phyloP scores from a whole-genome alignment of 2,113 vertebrate species.

The Dasypus novemcinctus region DNA sequence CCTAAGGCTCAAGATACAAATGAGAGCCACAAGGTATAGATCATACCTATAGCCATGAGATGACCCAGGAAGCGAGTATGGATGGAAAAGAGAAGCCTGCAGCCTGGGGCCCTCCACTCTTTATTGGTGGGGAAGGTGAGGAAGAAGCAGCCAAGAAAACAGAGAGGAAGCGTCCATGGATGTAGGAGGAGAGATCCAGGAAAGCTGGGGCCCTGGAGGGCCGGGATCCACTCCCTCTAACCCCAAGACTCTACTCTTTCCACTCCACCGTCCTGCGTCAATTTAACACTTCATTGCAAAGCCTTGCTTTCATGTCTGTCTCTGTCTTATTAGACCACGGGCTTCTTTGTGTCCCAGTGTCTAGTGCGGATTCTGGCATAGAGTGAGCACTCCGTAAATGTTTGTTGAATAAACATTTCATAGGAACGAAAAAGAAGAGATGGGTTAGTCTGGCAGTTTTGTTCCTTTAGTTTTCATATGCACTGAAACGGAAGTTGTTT shows the following conservation, averaged over 20 bases:
- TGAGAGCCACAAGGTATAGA: neutral
- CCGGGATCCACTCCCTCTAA: neutral
- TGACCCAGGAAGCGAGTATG: neutral
- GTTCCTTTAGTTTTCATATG: neutral
- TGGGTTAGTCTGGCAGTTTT: neutral
- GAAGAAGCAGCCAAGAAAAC: neutral
- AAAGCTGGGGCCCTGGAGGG: neutral
- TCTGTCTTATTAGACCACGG: neutral
- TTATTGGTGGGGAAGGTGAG: neutral
- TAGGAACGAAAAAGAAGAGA: neutral
- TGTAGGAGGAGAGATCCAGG: neutral
- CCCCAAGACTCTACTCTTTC: neutral
- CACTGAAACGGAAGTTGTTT: neutral
- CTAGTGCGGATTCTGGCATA: slow-evolving; percentile 3
- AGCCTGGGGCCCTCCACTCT: neutral
- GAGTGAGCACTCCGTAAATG: neutral
- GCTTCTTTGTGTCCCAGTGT: neutral
- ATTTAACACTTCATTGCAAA: neutral
- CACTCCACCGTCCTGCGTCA: neutral
- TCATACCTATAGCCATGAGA: neutral
- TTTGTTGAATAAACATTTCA: slow-evolving; percentile 12
- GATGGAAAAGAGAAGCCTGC: neutral
- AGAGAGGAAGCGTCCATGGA: neutral
- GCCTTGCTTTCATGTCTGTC: neutral
- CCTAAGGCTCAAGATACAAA: neutral